Evolutionary conservation across 2,888 invertebrate genomes (phyloP).

Genomic region (Pegoplata infirma): DNA sequence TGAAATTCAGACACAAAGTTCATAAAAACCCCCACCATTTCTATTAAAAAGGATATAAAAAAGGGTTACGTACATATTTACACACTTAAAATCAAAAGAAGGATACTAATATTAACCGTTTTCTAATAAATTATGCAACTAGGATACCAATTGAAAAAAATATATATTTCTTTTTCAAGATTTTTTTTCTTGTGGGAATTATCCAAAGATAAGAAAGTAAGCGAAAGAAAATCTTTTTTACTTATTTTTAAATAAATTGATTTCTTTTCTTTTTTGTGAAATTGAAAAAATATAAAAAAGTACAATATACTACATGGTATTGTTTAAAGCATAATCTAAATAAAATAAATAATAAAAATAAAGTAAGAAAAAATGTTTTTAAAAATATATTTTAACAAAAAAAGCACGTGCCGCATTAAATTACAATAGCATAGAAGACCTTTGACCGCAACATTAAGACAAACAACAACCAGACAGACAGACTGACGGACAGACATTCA

Average conservation of each 20-base stretch:
- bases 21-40: too few relatives aligned
- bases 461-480: neutral
- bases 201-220: neutral
- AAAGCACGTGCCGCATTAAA: conserved; percentile 55
- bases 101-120: neutral
- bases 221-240: too few relatives aligned
- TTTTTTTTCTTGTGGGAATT: neutral
- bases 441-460: conserved; percentile 44
- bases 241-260: neutral
- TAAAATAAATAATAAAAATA: neutral
- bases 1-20: too few relatives aligned
- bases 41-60: conserved; percentile 4
- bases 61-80: conserved; percentile 11
- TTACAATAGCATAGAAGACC: conserved; percentile 36
- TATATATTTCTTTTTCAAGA: neutral
- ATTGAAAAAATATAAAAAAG: neutral
- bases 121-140: conserved; percentile 15
- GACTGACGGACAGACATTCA: neutral
- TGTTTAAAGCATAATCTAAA: neutral
- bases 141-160: conserved; percentile 15
- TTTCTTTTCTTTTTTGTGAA: too few relatives aligned
- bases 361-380: neutral
- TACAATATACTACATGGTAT: neutral
- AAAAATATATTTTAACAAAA: conserved; percentile 14
- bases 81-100: neutral